phyloP scores from a whole-genome alignment of 2,797 vertebrate species.

The Euthynnus affinis region DNA sequence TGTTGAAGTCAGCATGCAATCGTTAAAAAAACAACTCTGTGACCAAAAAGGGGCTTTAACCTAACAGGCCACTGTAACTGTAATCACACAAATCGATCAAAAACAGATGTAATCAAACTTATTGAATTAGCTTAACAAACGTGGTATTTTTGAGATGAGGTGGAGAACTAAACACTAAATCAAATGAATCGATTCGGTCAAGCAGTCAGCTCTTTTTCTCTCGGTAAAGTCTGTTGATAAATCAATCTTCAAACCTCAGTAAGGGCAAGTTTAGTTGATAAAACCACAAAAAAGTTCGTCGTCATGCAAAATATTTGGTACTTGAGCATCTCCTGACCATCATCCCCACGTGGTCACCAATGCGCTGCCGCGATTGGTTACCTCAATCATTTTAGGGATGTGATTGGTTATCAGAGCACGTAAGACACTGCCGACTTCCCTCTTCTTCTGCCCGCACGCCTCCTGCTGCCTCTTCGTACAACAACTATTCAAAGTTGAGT shows the following conservation, averaged over 20 bases:
- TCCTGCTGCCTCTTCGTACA: neutral
- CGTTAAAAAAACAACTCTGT: neutral
- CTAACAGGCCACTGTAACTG: neutral
- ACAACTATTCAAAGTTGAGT: slow-evolving; percentile 27
- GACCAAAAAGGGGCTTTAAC: neutral
- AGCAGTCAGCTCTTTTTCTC: neutral
- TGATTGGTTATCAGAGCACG: slow-evolving; percentile 64
- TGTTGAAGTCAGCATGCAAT: neutral
- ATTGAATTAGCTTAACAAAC: slow-evolving; percentile 8
- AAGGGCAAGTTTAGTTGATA: neutral
- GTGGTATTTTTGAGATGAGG: slow-evolving; percentile 7
- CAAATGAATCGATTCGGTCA: neutral
- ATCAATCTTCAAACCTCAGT: neutral
- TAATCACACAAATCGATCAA: neutral
- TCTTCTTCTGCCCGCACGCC: neutral
- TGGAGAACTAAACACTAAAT: neutral
- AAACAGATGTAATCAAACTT: too few relatives aligned
- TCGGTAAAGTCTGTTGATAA: neutral
- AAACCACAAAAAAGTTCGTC: slow-evolving; percentile 28
- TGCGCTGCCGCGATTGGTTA: slow-evolving; percentile 66
- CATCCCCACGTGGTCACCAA: slow-evolving; percentile 63
- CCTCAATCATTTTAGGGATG: neutral
- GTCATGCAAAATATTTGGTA: slow-evolving; percentile 1
- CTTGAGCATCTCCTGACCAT: slow-evolving; percentile 2
- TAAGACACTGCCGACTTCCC: slow-evolving; percentile 48